Percentiles rank a stretch among this genome's conserved stretches.
These are phyloP conservation scores for Solenodon paradoxus DNA, from an alignment of 2,113 vertebrate species.

Conservation along the genomic window DNA sequence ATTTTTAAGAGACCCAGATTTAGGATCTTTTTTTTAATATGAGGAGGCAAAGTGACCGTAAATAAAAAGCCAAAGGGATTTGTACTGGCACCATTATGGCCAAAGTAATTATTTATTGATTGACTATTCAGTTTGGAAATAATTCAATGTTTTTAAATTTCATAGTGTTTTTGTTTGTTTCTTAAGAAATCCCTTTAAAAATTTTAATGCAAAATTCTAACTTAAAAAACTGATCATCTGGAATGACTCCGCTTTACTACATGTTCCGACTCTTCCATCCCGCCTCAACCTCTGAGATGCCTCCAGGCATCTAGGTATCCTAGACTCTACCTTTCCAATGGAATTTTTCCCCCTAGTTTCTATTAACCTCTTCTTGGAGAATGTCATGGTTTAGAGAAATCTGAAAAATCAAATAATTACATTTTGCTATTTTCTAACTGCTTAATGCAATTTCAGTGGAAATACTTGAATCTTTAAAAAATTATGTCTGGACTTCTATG, in stretches of 20 bases:
- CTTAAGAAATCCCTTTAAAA: neutral
- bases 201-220: neutral
- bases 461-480: conserved; percentile 31
- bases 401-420: conserved; percentile 20
- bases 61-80: neutral
- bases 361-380: neutral
- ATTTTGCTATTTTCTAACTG: conserved; percentile 27
- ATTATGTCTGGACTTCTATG: neutral
- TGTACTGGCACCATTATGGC: neutral
- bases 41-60: neutral
- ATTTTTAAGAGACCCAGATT: conserved; percentile 1
- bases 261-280: neutral
- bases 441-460: conserved; percentile 5
- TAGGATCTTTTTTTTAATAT: neutral
- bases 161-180: neutral
- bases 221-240: neutral
- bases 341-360: neutral
- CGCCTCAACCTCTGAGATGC: neutral
- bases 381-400: neutral
- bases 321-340: neutral
- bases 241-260: neutral
- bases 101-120: neutral
- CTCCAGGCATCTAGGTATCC: neutral
- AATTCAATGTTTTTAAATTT: neutral
- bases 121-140: conserved; percentile 2